Conservation (phyloP, 2,888 invertebrate genomes). For the Netelia inedita region DNA sequence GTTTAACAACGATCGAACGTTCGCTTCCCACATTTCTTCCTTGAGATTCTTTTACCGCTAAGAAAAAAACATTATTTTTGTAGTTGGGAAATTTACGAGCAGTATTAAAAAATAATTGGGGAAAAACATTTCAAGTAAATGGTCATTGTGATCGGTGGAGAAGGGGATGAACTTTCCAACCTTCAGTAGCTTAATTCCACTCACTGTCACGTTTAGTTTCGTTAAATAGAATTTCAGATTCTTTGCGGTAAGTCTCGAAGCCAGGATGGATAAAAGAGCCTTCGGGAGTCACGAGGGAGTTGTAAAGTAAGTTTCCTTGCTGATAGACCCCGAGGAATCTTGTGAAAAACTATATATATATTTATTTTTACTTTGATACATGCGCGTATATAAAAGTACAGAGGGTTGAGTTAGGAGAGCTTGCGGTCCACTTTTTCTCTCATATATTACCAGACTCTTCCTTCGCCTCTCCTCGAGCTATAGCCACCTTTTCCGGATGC, state of each 20-base stretch:
- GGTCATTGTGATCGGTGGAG: too few relatives aligned
- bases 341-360: neutral
- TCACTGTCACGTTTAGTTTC: neutral
- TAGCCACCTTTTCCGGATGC: slow-evolving; percentile 36
- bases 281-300: slow-evolving; percentile 37
- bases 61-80: neutral
- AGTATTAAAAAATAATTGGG: neutral
- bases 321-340: slow-evolving; percentile 30
- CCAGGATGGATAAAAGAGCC: neutral
- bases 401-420: neutral
- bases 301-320: slow-evolving; percentile 23
- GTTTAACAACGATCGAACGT: neutral
- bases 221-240: slow-evolving; percentile 10
- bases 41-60: neutral
- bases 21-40: neutral
- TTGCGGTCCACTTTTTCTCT: slow-evolving; percentile 26
- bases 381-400: neutral
- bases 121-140: neutral
- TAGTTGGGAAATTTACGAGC: neutral
- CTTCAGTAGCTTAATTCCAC: neutral
- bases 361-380: neutral
- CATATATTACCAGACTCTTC: slow-evolving; percentile 45
- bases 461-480: slow-evolving; percentile 21
- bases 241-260: neutral
- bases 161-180: neutral